Evolutionary conservation across 2,797 vertebrate species (phyloP).

Genomic region (Neosalanx taihuensis): DNA sequence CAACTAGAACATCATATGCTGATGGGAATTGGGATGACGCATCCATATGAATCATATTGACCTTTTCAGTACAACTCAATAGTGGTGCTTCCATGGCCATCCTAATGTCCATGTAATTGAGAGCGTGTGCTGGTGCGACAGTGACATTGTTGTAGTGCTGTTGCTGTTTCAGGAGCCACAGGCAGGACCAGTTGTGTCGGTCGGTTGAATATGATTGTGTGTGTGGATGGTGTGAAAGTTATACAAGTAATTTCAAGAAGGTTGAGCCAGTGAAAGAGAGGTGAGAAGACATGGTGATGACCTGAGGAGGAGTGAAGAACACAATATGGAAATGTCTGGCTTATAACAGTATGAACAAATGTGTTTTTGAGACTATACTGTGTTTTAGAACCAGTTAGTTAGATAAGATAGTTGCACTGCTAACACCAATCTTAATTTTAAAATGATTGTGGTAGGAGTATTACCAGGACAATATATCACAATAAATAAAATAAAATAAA

Average conservation of each 20-base stretch:
- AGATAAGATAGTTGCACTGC: neutral
- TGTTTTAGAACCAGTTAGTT: too few species aligned
- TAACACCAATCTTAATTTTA: neutral
- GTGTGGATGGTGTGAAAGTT: neutral
- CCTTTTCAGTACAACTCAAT: neutral
- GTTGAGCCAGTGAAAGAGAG: constrained; percentile 20
- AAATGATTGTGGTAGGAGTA: too few species aligned
- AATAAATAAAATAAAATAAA: too few species aligned
- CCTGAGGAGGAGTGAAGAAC: constrained; percentile 47
- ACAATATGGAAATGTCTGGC: constrained; percentile 9
- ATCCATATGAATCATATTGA: constrained; percentile 12
- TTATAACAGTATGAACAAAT: too few species aligned
- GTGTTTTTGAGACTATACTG: too few species aligned
- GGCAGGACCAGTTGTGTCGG: neutral
- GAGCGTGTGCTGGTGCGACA: neutral
- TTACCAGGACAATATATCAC: neutral
- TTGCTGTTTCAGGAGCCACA: too few species aligned
- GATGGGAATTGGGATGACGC: constrained; percentile 9
- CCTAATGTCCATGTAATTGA: neutral
- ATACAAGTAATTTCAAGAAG: neutral
- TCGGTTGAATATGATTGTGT: neutral
- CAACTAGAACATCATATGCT: constrained; percentile 46
- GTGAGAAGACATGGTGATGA: constrained; percentile 49
- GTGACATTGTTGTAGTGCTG: neutral
- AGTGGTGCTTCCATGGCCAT: constrained; percentile 20